These are phyloP conservation scores for Puntigrus tetrazona DNA, from an alignment of 2,113 vertebrate genomes.

Conservation along the genomic window DNA sequence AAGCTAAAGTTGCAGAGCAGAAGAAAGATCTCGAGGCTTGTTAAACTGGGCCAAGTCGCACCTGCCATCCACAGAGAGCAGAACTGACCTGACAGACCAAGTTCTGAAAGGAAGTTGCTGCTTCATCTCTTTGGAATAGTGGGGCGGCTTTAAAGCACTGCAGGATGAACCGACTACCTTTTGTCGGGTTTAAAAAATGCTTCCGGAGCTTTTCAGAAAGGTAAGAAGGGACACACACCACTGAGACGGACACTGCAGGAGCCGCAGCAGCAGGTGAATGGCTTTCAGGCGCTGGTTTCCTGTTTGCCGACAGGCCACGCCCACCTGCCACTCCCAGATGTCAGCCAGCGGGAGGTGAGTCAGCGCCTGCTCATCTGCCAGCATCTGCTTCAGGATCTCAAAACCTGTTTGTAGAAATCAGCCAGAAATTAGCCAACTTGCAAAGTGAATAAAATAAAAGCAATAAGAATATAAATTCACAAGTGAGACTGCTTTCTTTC, in stretches of 20 bases:
- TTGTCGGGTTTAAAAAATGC: neutral
- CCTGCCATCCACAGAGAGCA: neutral
- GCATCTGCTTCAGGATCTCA: constrained; percentile 96
- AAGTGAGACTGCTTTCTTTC: neutral
- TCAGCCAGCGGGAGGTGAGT: constrained; percentile 83
- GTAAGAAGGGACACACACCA: constrained; percentile 72
- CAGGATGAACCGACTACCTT: neutral
- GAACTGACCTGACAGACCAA: constrained; percentile 24
- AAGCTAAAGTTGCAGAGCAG: neutral
- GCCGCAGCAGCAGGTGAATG: constrained; percentile 88
- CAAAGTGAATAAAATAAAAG: neutral
- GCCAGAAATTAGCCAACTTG: neutral
- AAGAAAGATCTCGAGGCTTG: neutral
- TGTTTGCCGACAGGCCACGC: constrained; percentile 91
- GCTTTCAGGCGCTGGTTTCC: constrained; percentile 93
- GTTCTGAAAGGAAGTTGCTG: neutral
- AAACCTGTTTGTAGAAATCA: constrained; percentile 79
- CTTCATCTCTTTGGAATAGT: neutral
- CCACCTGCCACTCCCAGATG: constrained; percentile 97
- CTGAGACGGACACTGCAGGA: constrained; percentile 81
- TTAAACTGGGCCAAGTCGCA: constrained; percentile 13
- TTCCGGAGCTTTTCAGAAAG: neutral
- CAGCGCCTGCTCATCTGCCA: constrained; percentile 86
- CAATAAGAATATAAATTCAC: neutral
- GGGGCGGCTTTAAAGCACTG: neutral